phyloP scores from a whole-genome alignment of 2,888 invertebrate genomes.

The Pelosia muscerda region DNA sequence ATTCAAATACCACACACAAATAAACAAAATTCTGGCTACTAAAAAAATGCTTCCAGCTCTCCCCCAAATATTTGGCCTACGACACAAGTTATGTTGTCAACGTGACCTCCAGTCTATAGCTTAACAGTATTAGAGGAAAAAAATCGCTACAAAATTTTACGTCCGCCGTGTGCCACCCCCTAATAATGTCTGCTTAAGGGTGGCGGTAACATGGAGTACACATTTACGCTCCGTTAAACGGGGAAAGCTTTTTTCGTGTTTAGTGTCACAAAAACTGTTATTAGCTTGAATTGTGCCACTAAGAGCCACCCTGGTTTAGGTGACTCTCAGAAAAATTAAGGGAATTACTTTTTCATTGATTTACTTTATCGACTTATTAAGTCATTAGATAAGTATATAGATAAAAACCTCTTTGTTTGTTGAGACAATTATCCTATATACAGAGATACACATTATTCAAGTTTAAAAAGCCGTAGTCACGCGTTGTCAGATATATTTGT shows the following conservation, averaged over 20 bases:
- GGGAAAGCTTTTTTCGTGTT: constrained; percentile 86
- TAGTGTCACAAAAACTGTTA: constrained; percentile 87
- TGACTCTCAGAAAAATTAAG: constrained; percentile 55
- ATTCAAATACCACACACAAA: constrained; percentile 29
- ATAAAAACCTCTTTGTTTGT: no score
- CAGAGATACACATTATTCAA: no score
- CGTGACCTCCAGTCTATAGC: constrained; percentile 77
- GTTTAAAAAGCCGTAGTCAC: no score
- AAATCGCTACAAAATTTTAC: constrained; percentile 85
- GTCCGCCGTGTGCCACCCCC: constrained; percentile 79
- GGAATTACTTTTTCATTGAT: constrained; percentile 35
- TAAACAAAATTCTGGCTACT: constrained; percentile 33
- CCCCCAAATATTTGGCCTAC: constrained; percentile 62
- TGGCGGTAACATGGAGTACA: constrained; percentile 84
- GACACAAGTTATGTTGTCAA: constrained; percentile 72
- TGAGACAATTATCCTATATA: no score
- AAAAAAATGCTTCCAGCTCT: constrained; percentile 50
- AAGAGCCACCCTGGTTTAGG: constrained; percentile 58
- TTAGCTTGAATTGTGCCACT: constrained; percentile 83
- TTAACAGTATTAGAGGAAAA: constrained; percentile 75
- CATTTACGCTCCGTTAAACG: constrained; percentile 87
- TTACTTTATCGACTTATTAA: constrained; percentile 38
- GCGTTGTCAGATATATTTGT: no score
- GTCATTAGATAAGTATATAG: not conserved
- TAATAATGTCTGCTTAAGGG: constrained; percentile 87